phyloP scores from a whole-genome alignment of 2,113 vertebrate genomes.

The Pica pica region DNA sequence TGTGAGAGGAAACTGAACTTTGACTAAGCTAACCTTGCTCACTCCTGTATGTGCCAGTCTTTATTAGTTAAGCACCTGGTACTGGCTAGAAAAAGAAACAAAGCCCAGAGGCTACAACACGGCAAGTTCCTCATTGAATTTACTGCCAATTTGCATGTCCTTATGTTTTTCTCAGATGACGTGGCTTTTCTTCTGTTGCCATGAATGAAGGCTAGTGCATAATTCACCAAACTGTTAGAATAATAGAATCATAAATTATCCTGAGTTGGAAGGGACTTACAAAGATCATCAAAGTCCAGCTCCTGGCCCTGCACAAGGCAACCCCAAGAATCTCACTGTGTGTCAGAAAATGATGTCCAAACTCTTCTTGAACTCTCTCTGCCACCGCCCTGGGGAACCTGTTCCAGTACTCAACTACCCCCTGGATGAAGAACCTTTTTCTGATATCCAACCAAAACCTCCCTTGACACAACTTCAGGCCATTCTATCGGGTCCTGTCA shows the following conservation, averaged over 20 bases:
- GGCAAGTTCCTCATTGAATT: neutral
- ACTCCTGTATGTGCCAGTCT: neutral
- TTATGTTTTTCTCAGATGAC: neutral
- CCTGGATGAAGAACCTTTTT: neutral
- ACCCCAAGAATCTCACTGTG: accelerated
- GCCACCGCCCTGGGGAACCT: neutral
- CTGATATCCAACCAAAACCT: neutral
- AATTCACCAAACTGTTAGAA: neutral
- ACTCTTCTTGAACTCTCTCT: neutral
- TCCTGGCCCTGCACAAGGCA: neutral
- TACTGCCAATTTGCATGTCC: neutral
- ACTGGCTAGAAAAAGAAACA: neutral
- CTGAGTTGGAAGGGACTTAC: neutral
- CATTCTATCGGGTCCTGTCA: neutral
- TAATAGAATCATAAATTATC: neutral
- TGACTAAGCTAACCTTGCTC: neutral
- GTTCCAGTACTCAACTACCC: neutral
- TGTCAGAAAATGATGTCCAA: neutral
- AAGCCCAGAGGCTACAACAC: neutral
- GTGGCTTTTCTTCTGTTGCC: neutral
- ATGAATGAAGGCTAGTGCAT: neutral
- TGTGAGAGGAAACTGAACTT: neutral
- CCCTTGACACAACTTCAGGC: neutral
- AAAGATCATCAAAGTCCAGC: neutral
- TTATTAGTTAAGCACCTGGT: neutral